Evolutionary conservation across 2,888 invertebrate genomes (phyloP), one percentile per base, ranked within the genome.

Genomic region (Erebia ligea): DNA sequence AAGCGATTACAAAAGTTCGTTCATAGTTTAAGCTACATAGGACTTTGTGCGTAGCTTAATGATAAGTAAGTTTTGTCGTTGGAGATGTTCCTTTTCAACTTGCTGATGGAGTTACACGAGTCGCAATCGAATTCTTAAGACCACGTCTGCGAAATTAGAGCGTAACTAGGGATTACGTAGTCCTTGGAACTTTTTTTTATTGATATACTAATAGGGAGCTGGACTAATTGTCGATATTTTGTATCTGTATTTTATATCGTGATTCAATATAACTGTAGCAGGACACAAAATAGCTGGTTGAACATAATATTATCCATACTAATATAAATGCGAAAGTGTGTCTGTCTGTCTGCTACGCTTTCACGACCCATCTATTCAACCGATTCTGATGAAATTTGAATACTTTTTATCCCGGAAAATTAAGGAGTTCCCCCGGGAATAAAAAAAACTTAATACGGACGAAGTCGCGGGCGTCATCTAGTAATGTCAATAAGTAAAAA

Each of bases 1-100:
- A 45, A 11, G 83, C 81, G 84, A 76, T 78, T 78, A 79, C 72
- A 48, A 13, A 5, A 50, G 13, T 50, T n/a, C 9, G 21, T 56
- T 56, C 13, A 21, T 6, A 34, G 34, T 1, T n/a, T n/a, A 34
- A 34, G 34, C 25, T 21, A 56, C 19, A 19, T 56, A 48, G 48
- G 5, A n/a, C 50, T 50, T n/a, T 48, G 2, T 50, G 15, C n/a
- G 4, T 21, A 56, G 10, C n/a, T 34, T 19, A 61, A 40, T 17
- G 19, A 17, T 34, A 21, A 50, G 15, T 48, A 21, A 56, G 56
- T 21, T 56, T 56, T 25, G 25, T 58, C 64, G 34, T 65, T 72
- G 57, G 58, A 21, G 64, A 64, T 64, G 64, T 58, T 58, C 34
- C 57, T 58, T 58, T 63, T 67, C 57, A 69, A 72, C 52, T 72